phyloP scores from a whole-genome alignment of 2,113 vertebrate genomes.

The Eidolon helvum region DNA sequence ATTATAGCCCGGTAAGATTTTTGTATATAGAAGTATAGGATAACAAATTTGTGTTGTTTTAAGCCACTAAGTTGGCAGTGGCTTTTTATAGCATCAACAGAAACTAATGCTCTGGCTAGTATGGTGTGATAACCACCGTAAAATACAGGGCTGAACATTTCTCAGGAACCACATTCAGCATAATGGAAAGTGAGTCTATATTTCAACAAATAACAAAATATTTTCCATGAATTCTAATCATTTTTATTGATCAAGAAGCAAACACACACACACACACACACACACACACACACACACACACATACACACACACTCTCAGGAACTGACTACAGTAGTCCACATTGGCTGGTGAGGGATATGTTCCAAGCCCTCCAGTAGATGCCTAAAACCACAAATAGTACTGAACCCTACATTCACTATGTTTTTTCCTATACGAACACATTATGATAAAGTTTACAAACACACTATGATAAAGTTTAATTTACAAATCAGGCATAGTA shows the following conservation, averaged over 20 bases:
- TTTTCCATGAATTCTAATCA: background rate
- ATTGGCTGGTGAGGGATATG: background rate
- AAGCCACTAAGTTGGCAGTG: background rate
- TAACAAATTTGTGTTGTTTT: background rate
- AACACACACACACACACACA: fast-evolving
- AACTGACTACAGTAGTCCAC: background rate
- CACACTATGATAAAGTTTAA: background rate
- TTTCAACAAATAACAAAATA: background rate
- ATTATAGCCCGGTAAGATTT: background rate
- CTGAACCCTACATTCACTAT: background rate
- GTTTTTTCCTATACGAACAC: background rate
- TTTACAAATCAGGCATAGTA: background rate
- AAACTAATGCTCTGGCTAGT: background rate
- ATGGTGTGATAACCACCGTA: background rate
- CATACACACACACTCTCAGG: background rate
- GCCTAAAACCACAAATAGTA: background rate
- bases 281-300: background rate
- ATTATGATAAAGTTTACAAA: background rate
- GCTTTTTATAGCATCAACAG: background rate
- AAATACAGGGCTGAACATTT: background rate
- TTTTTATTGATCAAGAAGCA: background rate
- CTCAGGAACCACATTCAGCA: background rate
- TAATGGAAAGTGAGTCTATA: background rate
- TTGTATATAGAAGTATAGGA: background rate
- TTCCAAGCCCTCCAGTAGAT: background rate